Evolutionary conservation across 2,797 vertebrate species (phyloP).

Genomic region (Adelosebastes latens): DNA sequence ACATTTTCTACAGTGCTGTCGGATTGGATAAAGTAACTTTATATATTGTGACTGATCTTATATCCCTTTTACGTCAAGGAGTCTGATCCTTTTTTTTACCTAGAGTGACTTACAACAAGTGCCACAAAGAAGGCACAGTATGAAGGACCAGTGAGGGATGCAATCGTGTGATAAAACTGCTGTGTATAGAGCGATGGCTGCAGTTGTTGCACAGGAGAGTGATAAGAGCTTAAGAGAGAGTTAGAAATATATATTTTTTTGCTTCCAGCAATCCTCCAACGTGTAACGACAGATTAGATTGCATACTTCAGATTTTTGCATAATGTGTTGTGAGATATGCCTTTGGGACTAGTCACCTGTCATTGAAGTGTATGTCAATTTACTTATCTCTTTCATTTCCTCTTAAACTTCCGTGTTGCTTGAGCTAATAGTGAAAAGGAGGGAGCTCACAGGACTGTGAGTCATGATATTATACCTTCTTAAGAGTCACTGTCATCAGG

Average conservation of each 20-base stretch:
- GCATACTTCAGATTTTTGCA: not conserved
- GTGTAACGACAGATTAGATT: not conserved
- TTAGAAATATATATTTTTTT: not conserved
- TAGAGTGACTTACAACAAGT: not conserved
- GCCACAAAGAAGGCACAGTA: not conserved
- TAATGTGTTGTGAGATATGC: not conserved
- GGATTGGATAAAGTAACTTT: not conserved
- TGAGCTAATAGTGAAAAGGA: not conserved
- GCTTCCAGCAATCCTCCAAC: not conserved
- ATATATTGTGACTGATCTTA: not conserved
- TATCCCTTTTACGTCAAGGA: not conserved
- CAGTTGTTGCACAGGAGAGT: not conserved
- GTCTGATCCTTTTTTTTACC: not conserved
- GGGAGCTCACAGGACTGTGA: not conserved
- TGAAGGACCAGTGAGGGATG: not conserved
- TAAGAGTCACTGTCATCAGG: not conserved
- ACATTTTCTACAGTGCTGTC: not conserved
- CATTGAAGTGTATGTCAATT: not conserved
- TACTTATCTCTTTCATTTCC: not conserved
- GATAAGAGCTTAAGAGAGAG: not conserved
- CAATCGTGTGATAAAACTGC: not conserved
- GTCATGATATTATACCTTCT: not conserved
- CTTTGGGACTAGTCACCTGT: not conserved
- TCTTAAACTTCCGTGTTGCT: not conserved
- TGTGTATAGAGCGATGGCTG: not conserved